Evolutionary conservation across 1,140 invertebrate species (phyloP).

Genomic region (Caenorhabditis brenneri): DNA sequence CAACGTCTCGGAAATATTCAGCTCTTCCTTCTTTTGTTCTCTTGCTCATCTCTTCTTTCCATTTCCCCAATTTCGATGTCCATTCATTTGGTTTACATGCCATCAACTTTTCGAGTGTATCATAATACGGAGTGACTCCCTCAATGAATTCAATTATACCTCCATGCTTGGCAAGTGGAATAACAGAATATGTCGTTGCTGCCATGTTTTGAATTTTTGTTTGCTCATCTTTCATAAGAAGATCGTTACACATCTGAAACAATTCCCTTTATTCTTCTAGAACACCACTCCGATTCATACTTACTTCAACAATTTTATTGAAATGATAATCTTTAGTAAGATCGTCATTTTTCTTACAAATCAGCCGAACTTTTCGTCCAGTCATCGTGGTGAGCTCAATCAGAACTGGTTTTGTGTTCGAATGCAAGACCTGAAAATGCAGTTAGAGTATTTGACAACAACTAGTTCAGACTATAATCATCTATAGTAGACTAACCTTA

Average conservation of each 20-base stretch:
- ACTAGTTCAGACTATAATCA: no score
- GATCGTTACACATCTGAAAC: conserved; percentile 20
- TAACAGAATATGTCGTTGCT: not conserved
- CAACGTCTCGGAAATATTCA: not conserved
- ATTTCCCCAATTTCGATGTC: not conserved
- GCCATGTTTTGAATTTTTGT: not conserved
- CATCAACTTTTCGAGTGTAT: not conserved
- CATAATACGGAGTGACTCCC: not conserved
- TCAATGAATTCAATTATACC: conserved; percentile 31
- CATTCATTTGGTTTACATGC: not conserved
- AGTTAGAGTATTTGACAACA: no score
- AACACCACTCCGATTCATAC: not conserved
- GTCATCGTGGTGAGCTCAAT: not conserved
- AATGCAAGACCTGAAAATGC: not conserved
- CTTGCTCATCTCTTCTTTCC: not conserved
- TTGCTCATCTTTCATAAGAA: conserved; percentile 22
- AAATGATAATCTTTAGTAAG: not conserved
- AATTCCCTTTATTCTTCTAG: not conserved
- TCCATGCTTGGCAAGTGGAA: not conserved
- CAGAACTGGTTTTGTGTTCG: not conserved
- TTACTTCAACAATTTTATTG: conserved; percentile 18
- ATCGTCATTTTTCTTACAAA: conserved; percentile 23
- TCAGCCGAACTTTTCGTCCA: not conserved
- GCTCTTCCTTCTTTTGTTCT: not conserved
- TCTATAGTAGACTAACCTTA: not conserved